Base-by-base conservation (phyloP, 1,140 invertebrate species). In the Aphis gossypii region DNA sequence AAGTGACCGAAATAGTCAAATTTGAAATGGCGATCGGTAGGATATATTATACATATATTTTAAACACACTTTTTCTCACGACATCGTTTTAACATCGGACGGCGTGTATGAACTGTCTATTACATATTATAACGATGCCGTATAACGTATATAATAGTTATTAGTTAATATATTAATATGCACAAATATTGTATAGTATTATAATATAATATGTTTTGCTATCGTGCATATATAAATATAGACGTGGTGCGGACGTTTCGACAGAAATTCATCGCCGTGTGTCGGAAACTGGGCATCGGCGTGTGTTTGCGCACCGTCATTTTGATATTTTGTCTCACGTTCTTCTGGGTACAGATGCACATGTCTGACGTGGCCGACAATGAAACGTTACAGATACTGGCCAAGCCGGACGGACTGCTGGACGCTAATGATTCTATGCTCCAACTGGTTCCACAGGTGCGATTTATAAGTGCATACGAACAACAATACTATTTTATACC, bases 281-380 rank as follows among this genome's bases (percentile, higher is more conserved):
- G 94, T 25, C 93, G 94, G 89, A 93, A 94, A 38, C 82, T 94
- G 46, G 94, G 94, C 51, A 93, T 92, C 56, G 90, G 94, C 54
- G 82, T 93, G 90, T 94, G 95, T 94, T 95, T 97, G 94, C 96
- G 97, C 94, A 96, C 96, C 87, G 95, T 96, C 60, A 95, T 97
- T 84, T 95, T 97, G 93, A 95, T 97, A 94, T 96, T 97, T 94
- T 95, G 97, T 68, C 96, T 96, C 90, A 96, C 97, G 94, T 97
- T 97, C 94, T 95, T 97, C 44, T 97, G 97, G 96, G 95, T 97
- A 94, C 97, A 97, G 94, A 95, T 97, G 83, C 96, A 97, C 94
- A 96, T 97, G 94, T 96, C 97, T 94, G 97, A 96, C 94, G 96
- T 97, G 93, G 94, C 95, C 94, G 94, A 95, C 95, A 92, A 92